phyloP scores from a whole-genome alignment of 1,140 invertebrate species.

The Heliothis subflexa region DNA sequence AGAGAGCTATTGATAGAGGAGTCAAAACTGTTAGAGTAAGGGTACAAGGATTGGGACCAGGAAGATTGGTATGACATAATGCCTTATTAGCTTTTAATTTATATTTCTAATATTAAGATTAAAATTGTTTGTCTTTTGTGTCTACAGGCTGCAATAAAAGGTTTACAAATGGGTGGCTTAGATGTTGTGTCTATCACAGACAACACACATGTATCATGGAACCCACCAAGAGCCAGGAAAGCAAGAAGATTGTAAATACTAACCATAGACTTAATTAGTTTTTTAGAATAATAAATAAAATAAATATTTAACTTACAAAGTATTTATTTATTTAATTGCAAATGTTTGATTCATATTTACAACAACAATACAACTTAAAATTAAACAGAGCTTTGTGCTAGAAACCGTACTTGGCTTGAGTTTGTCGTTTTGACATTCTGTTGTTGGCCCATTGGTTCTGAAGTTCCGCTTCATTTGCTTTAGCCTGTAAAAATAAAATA shows the following conservation, averaged over 20 bases:
- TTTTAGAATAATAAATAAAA: slow-evolving; percentile 41
- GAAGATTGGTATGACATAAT: slow-evolving; percentile 91
- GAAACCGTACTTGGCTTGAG: slow-evolving; percentile 96
- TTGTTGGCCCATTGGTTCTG: slow-evolving; percentile 98
- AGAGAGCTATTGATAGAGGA: slow-evolving; percentile 92
- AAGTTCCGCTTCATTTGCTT: slow-evolving; percentile 96
- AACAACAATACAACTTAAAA: slow-evolving; percentile 4
- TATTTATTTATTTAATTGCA: slow-evolving; percentile 48
- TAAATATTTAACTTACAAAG: slow-evolving; percentile 34
- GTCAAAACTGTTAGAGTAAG: slow-evolving; percentile 91
- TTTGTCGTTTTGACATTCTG: slow-evolving; percentile 92
- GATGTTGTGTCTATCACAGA: slow-evolving; percentile 97
- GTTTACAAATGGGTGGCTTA: slow-evolving; percentile 95
- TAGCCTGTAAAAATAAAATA: slow-evolving; percentile 89
- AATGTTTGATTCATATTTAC: slow-evolving; percentile 28
- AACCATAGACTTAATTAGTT: slow-evolving; percentile 20
- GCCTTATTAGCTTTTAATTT: too few relatives aligned
- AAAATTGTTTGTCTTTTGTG: background rate
- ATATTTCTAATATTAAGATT: too few relatives aligned
- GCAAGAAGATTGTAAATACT: slow-evolving; percentile 89
- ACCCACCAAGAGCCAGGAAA: slow-evolving; percentile 92
- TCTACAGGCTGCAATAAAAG: slow-evolving; percentile 95
- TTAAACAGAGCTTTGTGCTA: slow-evolving; percentile 65
- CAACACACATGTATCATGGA: slow-evolving; percentile 92
- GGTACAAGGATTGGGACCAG: slow-evolving; percentile 94